A percentile compares a stretch with the other conserved stretches of the same genome.
Evolutionary conservation across 2,113 vertebrate genomes (phyloP).

Genomic region (Galbula dea): DNA sequence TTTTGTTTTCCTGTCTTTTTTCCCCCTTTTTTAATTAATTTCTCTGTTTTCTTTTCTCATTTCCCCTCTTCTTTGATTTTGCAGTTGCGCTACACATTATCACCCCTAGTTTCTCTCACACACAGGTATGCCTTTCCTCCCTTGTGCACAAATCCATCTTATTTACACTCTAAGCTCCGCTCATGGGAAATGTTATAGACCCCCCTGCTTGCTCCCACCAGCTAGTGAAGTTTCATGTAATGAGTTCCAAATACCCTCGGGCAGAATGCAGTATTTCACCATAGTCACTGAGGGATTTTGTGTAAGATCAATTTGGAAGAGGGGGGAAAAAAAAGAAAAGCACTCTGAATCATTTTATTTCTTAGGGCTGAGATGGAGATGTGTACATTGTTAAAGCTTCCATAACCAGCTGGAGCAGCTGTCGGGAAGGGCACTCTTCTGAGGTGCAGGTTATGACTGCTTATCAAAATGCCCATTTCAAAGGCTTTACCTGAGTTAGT

Average conservation of each 20-base stretch:
- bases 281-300: neutral
- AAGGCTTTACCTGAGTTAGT: neutral
- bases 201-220: neutral
- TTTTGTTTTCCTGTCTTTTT: too few relatives aligned
- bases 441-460: neutral
- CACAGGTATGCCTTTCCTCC: neutral
- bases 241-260: slow-evolving; percentile 11
- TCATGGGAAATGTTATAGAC: slow-evolving; percentile 1
- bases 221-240: neutral
- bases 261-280: slow-evolving; percentile 21
- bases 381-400: neutral
- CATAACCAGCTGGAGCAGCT: neutral
- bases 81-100: neutral
- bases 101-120: neutral
- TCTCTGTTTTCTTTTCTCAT: neutral
- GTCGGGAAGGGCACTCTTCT: neutral
- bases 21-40: neutral
- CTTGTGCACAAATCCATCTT: neutral
- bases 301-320: neutral
- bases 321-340: neutral
- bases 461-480: neutral
- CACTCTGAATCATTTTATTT: neutral
- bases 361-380: neutral
- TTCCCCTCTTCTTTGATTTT: neutral
- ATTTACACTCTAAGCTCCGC: neutral